Conservation (phyloP, 53 echinoderm and acorn worm genomes). For the Patiria pectinifera region DNA sequence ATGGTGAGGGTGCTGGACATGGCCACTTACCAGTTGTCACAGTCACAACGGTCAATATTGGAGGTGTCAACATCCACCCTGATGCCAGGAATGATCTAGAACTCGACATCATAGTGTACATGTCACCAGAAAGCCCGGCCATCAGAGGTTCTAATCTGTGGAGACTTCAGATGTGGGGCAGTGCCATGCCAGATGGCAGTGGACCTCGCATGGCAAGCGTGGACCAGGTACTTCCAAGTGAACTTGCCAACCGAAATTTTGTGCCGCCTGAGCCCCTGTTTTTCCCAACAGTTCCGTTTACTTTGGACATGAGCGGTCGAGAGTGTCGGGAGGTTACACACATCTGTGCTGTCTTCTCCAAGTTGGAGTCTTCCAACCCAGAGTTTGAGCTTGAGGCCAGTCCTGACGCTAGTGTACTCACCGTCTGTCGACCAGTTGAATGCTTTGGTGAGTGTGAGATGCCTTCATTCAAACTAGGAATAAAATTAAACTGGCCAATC, state of each 20-base stretch:
- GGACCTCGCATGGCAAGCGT: slow-evolving; percentile 19
- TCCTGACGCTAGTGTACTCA: slow-evolving; percentile 13
- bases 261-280: slow-evolving; percentile 52
- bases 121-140: slow-evolving; percentile 24
- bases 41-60: slow-evolving; percentile 39
- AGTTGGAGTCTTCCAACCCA: slow-evolving; percentile 46
- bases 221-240: slow-evolving; percentile 53
- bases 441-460: slow-evolving; percentile 49
- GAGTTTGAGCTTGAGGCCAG: slow-evolving; percentile 40
- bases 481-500: background rate
- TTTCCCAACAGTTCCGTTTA: slow-evolving; percentile 28
- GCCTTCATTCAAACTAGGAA: background rate
- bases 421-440: slow-evolving; percentile 30
- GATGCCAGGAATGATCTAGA: slow-evolving; percentile 35
- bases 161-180: slow-evolving; percentile 64
- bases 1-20: background rate
- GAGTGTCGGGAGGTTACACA: slow-evolving; percentile 28
- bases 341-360: slow-evolving; percentile 64
- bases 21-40: slow-evolving; percentile 43
- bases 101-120: slow-evolving; percentile 43
- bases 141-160: slow-evolving; percentile 72
- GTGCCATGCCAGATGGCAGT: slow-evolving; percentile 41
- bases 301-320: slow-evolving; percentile 58
- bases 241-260: slow-evolving; percentile 29
- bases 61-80: slow-evolving; percentile 23